Conservation (phyloP, 1,140 invertebrate genomes). For the Linepithema humile region DNA sequence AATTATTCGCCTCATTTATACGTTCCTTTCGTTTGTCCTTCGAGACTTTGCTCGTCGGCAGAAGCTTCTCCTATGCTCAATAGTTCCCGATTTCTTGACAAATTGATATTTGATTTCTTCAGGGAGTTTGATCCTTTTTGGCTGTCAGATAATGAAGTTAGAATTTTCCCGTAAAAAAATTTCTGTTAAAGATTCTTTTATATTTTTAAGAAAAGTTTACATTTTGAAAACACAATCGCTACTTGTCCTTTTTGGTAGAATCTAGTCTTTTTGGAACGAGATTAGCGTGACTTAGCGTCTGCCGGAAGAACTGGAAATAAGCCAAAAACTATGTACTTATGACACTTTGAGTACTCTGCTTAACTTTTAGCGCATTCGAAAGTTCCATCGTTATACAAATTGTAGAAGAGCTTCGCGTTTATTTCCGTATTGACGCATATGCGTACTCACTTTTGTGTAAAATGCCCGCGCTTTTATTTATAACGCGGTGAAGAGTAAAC, state of each 20-base stretch:
- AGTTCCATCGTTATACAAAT: conserved; percentile 20
- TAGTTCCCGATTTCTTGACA: neutral
- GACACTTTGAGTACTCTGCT: conserved; percentile 22
- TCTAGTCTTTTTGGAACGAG: neutral
- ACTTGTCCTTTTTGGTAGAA: neutral
- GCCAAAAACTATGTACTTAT: conserved; percentile 40
- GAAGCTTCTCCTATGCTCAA: neutral
- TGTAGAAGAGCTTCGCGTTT: conserved; percentile 2
- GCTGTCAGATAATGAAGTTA: too few relatives aligned
- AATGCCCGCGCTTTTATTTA: neutral
- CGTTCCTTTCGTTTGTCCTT: too few relatives aligned
- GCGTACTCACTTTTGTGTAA: neutral
- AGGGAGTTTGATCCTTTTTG: neutral
- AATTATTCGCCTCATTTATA: neutral
- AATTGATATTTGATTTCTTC: conserved; percentile 1
- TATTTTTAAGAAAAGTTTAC: too few relatives aligned
- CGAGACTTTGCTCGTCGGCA: too few relatives aligned
- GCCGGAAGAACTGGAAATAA: conserved; percentile 3
- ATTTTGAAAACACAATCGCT: neutral
- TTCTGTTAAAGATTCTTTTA: neutral
- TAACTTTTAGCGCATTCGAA: conserved; percentile 33
- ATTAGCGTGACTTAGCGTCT: conserved; percentile 16
- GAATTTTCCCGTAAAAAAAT: too few relatives aligned
- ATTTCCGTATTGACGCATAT: conserved; percentile 5
- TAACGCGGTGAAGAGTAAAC: neutral